A percentile compares a stretch with the other conserved stretches of the same genome.
phyloP scores from a whole-genome alignment of 1,140 invertebrate genomes.

The Cardiocondyla obscurior region DNA sequence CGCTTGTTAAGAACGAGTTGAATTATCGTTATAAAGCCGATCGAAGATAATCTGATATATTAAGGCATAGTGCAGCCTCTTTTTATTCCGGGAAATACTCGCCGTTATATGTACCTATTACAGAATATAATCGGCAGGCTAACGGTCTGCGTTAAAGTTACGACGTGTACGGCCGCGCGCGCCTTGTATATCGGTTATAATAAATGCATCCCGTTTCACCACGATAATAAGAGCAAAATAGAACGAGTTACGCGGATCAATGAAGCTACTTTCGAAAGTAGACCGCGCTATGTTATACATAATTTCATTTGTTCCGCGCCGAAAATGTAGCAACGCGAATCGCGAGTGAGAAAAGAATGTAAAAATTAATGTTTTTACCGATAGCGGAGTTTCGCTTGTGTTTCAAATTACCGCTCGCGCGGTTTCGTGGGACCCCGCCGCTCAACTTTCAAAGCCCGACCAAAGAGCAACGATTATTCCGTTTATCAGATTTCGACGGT shows the following conservation, averaged over 20 bases:
- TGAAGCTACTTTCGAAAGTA: constrained; percentile 5
- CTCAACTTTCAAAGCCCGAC: not conserved
- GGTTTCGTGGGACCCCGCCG: not conserved
- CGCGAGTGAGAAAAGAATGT: not conserved
- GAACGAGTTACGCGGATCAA: constrained; percentile 4
- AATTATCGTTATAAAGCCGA: constrained; percentile 67
- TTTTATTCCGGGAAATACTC: constrained; percentile 61
- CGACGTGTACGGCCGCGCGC: constrained; percentile 17
- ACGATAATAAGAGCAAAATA: constrained; percentile 8
- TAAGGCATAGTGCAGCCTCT: constrained; percentile 62
- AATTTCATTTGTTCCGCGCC: constrained; percentile 26
- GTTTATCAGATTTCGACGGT: constrained; percentile 8
- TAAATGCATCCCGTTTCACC: constrained; percentile 36
- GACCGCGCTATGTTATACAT: not conserved
- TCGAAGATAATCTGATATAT: constrained; percentile 71
- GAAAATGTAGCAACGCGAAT: not conserved
- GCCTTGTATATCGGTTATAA: constrained; percentile 49
- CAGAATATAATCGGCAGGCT: constrained; percentile 43
- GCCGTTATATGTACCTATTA: constrained; percentile 57
- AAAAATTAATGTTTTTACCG: not conserved
- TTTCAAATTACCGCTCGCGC: not conserved
- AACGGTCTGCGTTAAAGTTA: constrained; percentile 40
- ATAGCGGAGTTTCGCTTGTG: not conserved
- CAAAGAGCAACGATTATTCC: constrained; percentile 30
- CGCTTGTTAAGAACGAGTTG: constrained; percentile 63